These are phyloP conservation scores for Protodeltote pygarga DNA, from an alignment of 2,888 invertebrate species.

Conservation along the genomic window DNA sequence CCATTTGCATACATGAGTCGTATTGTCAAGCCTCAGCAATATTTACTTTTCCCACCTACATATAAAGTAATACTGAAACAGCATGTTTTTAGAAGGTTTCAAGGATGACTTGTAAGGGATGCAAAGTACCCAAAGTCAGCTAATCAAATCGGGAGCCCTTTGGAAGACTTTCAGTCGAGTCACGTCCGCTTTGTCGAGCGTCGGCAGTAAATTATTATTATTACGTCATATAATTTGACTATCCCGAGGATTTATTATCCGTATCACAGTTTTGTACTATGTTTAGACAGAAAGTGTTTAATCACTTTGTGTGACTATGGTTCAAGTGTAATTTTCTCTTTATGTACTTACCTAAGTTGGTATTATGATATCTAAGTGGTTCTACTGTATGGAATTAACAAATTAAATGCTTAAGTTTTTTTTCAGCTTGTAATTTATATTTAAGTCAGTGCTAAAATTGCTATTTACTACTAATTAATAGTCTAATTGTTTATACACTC, in stretches of 20 bases:
- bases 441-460: too few species aligned
- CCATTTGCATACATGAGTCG: too few species aligned
- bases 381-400: too few species aligned
- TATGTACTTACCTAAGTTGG: too few species aligned
- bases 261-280: conserved; percentile 26
- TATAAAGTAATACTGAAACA: conserved; percentile 12
- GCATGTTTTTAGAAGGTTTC: conserved; percentile 36
- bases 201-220: conserved; percentile 48
- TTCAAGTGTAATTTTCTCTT: conserved; percentile 3
- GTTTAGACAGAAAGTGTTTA: conserved; percentile 29
- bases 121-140: conserved; percentile 29
- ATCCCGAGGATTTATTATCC: conserved; percentile 42
- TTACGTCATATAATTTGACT: conserved; percentile 49
- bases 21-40: too few species aligned
- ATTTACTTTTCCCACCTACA: conserved; percentile 6
- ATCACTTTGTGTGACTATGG: conserved; percentile 7
- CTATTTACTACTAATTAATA: too few species aligned
- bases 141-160: conserved; percentile 49
- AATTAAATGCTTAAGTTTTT: too few species aligned
- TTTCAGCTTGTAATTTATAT: too few species aligned
- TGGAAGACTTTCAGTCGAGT: conserved; percentile 42
- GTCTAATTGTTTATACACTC: too few species aligned
- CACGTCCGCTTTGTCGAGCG: conserved; percentile 43
- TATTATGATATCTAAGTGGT: too few species aligned
- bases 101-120: conserved; percentile 36